These are phyloP conservation scores for Drosophila diplacantha DNA, from an alignment of 2,888 invertebrate genomes.

Conservation along the genomic window DNA sequence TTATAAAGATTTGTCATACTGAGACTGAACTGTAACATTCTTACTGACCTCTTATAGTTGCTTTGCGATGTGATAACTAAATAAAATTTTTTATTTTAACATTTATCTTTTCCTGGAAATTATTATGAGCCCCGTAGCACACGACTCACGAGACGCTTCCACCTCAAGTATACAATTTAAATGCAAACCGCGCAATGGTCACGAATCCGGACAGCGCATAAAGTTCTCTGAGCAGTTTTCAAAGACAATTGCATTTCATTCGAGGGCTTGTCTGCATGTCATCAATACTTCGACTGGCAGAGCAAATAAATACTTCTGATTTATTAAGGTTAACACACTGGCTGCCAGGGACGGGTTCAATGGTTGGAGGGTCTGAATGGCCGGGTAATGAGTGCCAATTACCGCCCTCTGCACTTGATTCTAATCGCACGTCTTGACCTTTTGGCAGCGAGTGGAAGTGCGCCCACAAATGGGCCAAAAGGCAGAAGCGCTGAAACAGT, in stretches of 20 bases:
- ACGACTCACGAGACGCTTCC: slow-evolving; percentile 1
- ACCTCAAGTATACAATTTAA: slow-evolving; percentile 21
- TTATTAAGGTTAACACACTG: slow-evolving; percentile 29
- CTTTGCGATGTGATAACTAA: not conserved
- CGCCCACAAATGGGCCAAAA: slow-evolving; percentile 10
- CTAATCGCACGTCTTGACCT: slow-evolving; percentile 25
- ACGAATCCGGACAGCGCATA: slow-evolving; percentile 16
- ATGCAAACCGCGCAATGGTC: slow-evolving; percentile 25
- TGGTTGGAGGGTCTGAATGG: slow-evolving; percentile 2
- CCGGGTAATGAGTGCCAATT: slow-evolving; percentile 20
- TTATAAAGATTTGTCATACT: not conserved
- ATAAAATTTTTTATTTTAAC: not conserved
- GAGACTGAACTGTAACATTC: not conserved
- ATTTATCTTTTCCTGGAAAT: not conserved
- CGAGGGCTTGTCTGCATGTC: slow-evolving; percentile 18
- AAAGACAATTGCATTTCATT: slow-evolving; percentile 28
- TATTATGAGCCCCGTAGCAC: not conserved
- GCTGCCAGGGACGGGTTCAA: slow-evolving; percentile 3
- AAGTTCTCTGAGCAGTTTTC: slow-evolving; percentile 23
- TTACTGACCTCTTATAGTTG: not conserved
- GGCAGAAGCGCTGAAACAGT: slow-evolving; percentile 6
- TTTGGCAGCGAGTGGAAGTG: slow-evolving; percentile 16
- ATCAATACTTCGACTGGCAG: slow-evolving; percentile 7
- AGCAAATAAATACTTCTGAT: slow-evolving; percentile 16
- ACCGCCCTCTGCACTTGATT: slow-evolving; percentile 12